These are phyloP conservation scores for Gnathonemus longibarbis DNA, from an alignment of 2,113 vertebrate genomes.

Conservation along the genomic window DNA sequence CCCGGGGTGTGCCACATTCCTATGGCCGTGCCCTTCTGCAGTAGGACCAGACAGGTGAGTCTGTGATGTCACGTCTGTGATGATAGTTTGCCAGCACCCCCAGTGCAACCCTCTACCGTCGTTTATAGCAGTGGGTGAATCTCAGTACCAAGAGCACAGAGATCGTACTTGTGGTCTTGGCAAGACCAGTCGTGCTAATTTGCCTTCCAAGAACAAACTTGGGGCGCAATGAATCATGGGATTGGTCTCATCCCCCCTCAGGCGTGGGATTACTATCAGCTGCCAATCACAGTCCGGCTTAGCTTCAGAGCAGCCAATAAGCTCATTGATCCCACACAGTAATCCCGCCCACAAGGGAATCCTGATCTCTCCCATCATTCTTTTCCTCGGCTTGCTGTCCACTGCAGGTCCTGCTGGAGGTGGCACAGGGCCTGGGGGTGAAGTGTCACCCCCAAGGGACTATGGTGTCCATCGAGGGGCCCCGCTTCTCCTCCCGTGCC, in stretches of 20 bases:
- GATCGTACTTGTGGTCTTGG: too few relatives aligned
- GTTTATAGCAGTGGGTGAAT: neutral
- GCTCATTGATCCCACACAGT: neutral
- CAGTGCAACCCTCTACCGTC: neutral
- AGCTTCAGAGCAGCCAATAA: neutral
- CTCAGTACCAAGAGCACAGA: neutral
- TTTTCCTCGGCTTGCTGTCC: neutral
- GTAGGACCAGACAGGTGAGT: constrained; percentile 85
- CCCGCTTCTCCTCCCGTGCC: constrained; percentile 86
- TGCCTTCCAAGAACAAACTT: neutral
- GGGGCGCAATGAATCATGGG: neutral
- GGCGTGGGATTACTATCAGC: neutral
- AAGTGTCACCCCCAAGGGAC: constrained; percentile 83
- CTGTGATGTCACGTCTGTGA: neutral
- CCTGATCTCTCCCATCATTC: neutral
- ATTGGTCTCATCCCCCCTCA: neutral
- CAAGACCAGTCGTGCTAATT: too few relatives aligned
- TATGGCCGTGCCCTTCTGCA: constrained; percentile 91
- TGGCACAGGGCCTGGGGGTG: constrained; percentile 75
- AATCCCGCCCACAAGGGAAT: neutral
- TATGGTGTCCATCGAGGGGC: constrained; percentile 84
- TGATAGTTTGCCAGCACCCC: neutral
- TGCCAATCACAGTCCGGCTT: neutral
- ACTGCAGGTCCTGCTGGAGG: constrained; percentile 76
- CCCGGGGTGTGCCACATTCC: constrained; percentile 87